Evolutionary conservation across 1,140 invertebrate species (phyloP), one percentile per base, ranked within the genome.

Genomic region (Campoletis sonorensis): DNA sequence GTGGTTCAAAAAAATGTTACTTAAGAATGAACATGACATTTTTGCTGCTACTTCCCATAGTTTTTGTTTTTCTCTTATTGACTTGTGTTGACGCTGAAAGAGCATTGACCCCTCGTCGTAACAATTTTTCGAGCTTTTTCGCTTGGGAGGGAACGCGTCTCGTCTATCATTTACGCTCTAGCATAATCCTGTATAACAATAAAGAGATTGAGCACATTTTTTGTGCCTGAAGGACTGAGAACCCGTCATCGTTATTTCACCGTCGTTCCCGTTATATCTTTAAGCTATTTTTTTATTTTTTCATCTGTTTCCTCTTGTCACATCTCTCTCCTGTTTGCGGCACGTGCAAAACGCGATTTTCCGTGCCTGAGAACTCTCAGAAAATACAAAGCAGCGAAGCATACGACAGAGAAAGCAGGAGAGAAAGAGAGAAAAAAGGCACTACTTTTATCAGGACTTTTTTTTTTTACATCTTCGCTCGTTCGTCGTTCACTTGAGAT

Each of bases 211-310:
- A 76, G 16, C 27, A 58, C 16, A 13, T 76, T 76, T 58, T 27
- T 76, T 27, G 13, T 30, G 16, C 37, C 23, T 49, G 21, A 76
- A 58, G 72, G 21, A 58, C 16, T 23, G 37, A 58, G 23, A 30
- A 58, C 26, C 10, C 51, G 23, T 40, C 72, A 51, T 76, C 45
- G 23, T 76, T 76, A 76, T 76, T 58, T 76, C 72, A 58, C 21
- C 51, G 72, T 33, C 26, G 49, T 76, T 49, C 51, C 27, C 72
- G 27, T 54, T 33, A 26, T 27, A 26, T 27, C 23, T 67, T 67
- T 67, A 7, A 23, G 13, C 61, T 26, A n/a, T 27, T 67, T 67
- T 15, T 67, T 67, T 23, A 58, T 58, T 76, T 27, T 23, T 58
- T 30, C 26, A 23, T 58, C 26, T 18, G 51, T 16, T 76, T 26